Conservation (phyloP, 1,140 invertebrate species). For the Akabosia matsudoensis region DNA sequence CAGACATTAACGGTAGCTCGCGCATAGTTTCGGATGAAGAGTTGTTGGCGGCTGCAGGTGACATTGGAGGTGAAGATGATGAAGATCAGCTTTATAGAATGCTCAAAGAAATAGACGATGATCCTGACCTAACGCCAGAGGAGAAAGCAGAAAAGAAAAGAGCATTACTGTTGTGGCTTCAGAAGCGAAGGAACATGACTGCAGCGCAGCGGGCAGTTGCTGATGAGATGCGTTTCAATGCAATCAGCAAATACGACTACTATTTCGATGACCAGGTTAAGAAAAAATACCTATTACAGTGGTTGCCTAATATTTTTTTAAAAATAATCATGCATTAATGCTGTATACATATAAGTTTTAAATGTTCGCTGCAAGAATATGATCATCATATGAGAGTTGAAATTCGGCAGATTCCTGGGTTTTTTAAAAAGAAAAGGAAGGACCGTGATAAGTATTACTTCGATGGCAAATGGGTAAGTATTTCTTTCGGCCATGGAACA, state of each 20-base stretch:
- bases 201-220: background rate
- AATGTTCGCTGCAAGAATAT: too few relatives aligned
- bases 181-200: background rate
- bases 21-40: background rate
- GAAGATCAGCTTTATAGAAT: background rate
- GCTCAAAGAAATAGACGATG: background rate
- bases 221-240: background rate
- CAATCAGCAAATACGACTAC: constrained; percentile 3
- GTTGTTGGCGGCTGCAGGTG: background rate
- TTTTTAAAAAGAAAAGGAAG: background rate
- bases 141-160: background rate
- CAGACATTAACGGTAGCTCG: background rate
- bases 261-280: constrained; percentile 3
- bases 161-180: background rate
- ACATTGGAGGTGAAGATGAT: too few relatives aligned
- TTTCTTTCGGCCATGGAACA: too few relatives aligned
- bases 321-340: too few relatives aligned
- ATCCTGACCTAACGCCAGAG: background rate
- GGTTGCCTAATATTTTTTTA: too few relatives aligned
- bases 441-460: constrained; percentile 19
- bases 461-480: constrained; percentile 17
- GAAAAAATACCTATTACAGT: background rate
- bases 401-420: background rate
- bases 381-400: too few relatives aligned
- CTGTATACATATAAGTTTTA: too few relatives aligned